These are phyloP conservation scores for Calliphora vomitoria DNA, from an alignment of 2,888 invertebrate genomes.

Conservation along the genomic window DNA sequence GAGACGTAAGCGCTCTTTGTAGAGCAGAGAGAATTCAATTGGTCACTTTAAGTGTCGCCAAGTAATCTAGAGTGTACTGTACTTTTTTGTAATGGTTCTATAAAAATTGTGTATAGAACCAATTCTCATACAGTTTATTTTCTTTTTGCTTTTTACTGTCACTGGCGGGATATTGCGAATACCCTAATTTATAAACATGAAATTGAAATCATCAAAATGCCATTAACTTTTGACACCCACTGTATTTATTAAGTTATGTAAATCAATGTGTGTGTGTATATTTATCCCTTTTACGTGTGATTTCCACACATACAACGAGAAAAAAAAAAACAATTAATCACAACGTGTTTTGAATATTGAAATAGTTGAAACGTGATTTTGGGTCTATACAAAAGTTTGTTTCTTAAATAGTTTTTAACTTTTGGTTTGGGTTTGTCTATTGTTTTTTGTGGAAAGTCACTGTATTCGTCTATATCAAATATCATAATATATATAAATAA, in stretches of 20 bases:
- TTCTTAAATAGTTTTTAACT: neutral
- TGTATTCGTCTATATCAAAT: constrained; percentile 42
- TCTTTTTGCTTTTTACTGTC: no score
- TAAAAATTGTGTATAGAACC: no score
- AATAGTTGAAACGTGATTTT: constrained; percentile 79
- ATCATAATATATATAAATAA: neutral
- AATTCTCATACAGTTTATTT: no score
- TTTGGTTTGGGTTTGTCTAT: neutral
- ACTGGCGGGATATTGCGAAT: no score
- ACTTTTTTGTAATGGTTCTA: no score
- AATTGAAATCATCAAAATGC: no score
- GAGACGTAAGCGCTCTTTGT: no score
- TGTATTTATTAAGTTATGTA: constrained; percentile 19
- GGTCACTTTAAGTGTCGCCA: no score
- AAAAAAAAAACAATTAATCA: constrained; percentile 79
- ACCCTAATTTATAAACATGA: no score
- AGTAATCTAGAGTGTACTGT: no score
- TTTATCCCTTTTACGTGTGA: neutral
- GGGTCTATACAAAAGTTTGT: constrained; percentile 9
- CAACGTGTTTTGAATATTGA: constrained; percentile 80
- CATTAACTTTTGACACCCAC: neutral
- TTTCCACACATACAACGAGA: constrained; percentile 57
- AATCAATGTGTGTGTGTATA: neutral
- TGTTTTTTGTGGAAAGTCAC: constrained; percentile 34
- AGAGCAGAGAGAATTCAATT: no score